These are phyloP conservation scores for Spea multiplicata DNA, from an alignment of 2,113 vertebrate species.

Conservation along the genomic window DNA sequence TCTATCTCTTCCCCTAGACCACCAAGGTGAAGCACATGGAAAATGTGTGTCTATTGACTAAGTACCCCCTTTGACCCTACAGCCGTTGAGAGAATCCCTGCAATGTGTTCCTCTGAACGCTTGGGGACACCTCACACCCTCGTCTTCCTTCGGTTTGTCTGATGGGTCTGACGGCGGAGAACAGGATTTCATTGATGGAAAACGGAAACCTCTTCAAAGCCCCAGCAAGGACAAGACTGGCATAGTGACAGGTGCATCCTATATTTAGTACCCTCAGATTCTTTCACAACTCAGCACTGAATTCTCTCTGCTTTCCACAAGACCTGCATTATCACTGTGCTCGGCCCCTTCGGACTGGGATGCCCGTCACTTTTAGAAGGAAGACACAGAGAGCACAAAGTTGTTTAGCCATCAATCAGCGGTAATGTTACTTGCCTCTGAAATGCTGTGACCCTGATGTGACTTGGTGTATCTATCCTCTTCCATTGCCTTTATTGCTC, in stretches of 20 bases:
- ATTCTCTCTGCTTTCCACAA: conserved; percentile 18
- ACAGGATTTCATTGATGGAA: conserved; percentile 46
- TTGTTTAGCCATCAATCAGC: background rate
- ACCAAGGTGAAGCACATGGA: background rate
- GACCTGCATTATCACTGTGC: conserved; percentile 21
- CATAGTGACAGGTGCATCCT: conserved; percentile 45
- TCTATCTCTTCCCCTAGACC: background rate
- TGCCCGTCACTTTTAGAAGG: background rate
- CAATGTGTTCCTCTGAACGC: background rate
- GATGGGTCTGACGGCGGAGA: conserved; percentile 16
- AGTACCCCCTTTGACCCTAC: background rate
- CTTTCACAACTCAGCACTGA: conserved; percentile 35
- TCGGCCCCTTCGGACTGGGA: background rate
- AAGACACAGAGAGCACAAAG: background rate
- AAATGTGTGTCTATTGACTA: background rate
- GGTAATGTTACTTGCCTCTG: background rate
- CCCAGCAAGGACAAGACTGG: conserved; percentile 43
- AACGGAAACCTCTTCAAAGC: conserved; percentile 48
- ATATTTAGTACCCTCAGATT: conserved; percentile 35
- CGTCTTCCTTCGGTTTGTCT: background rate
- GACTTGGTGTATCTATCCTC: too few species aligned
- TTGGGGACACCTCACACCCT: conserved; percentile 9
- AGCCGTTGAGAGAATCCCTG: background rate
- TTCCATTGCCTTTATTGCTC: too few species aligned
- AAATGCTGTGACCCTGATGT: background rate